These are phyloP conservation scores for Plebejus anna DNA, from an alignment of 2,888 invertebrate species.

Conservation along the genomic window DNA sequence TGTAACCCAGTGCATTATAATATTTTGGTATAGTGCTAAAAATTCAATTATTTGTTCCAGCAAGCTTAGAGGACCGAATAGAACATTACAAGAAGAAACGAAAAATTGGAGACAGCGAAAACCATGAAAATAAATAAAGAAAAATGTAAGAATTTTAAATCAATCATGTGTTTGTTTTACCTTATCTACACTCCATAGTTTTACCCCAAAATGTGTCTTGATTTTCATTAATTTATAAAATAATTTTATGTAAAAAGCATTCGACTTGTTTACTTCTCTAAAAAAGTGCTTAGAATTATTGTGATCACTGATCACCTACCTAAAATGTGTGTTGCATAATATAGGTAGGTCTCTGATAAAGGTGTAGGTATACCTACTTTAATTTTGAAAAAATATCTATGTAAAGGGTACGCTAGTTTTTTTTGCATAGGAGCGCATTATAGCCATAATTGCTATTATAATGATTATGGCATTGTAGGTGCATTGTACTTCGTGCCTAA, in stretches of 20 bases:
- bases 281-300: too few relatives aligned
- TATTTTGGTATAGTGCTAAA: too few relatives aligned
- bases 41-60: constrained; percentile 74
- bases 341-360: too few relatives aligned
- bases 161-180: not conserved
- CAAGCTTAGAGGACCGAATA: constrained; percentile 89
- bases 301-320: too few relatives aligned
- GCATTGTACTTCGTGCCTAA: constrained; percentile 54
- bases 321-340: not conserved
- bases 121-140: not conserved
- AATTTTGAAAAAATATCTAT: too few relatives aligned
- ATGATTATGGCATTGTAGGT: constrained; percentile 72
- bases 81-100: constrained; percentile 86
- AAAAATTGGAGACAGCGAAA: constrained; percentile 48
- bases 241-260: too few relatives aligned
- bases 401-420: too few relatives aligned
- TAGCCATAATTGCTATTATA: constrained; percentile 58
- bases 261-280: too few relatives aligned
- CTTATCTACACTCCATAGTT: too few relatives aligned
- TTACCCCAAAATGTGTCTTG: not conserved
- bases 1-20: not conserved
- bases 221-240: too few relatives aligned
- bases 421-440: constrained; percentile 45
- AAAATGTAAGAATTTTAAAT: not conserved
- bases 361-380: not conserved